Evolutionary conservation across 2,888 invertebrate genomes (phyloP).

Genomic region (Ceratothoa steindachneri): DNA sequence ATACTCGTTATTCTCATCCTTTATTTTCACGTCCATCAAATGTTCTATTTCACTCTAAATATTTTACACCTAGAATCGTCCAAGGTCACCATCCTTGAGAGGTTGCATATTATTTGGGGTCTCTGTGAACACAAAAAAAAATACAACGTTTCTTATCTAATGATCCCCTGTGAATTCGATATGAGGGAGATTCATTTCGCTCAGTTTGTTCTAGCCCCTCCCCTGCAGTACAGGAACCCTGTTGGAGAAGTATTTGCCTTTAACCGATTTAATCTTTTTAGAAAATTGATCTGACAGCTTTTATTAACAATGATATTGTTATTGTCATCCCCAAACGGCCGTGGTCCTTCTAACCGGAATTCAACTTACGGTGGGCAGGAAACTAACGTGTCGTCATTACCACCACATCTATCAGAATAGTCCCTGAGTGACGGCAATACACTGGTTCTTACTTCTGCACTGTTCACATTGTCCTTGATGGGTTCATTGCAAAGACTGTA

Average conservation of each 20-base stretch:
- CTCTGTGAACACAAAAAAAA: no score
- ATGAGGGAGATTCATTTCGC: no score
- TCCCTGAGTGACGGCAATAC: background rate
- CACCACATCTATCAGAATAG: background rate
- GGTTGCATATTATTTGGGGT: constrained; percentile 3
- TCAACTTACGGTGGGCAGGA: background rate
- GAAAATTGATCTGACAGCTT: background rate
- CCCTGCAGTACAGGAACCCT: no score
- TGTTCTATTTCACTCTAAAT: background rate
- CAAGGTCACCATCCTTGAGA: background rate
- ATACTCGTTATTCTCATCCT: background rate
- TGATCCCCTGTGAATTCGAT: no score
- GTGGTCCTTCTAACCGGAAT: background rate
- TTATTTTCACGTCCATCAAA: background rate
- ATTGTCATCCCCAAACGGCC: background rate
- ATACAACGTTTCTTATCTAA: no score
- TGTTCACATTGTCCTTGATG: background rate
- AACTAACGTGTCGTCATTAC: background rate
- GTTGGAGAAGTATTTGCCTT: no score
- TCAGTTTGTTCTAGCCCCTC: no score
- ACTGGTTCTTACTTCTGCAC: background rate
- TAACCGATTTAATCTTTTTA: background rate
- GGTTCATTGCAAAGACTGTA: background rate
- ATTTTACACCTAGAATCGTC: constrained; percentile 1
- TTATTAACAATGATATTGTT: background rate